Base-by-base conservation (phyloP, 2,113 vertebrate genomes). In the Pungitius pungitius region DNA sequence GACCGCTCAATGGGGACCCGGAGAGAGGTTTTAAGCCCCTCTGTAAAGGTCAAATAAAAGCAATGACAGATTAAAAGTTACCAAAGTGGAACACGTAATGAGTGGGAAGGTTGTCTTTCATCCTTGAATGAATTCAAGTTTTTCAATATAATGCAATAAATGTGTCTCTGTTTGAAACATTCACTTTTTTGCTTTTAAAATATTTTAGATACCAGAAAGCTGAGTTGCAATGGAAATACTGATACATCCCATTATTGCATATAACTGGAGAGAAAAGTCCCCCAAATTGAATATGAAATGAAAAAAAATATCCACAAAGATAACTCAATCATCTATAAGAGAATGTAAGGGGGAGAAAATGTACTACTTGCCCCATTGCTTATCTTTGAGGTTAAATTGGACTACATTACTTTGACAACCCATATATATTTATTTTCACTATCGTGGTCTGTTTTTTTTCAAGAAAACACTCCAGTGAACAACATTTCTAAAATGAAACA, bases 401-500 rank as follows among this genome's bases (percentile, higher is more conserved):
- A 22, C 33, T 33, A 7, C 7, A 15, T 68, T 47, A 57, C 4
- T 58, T 24, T 64, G 18, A 11, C 8, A 35, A 30, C 45, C 18
- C 7, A 8, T 27, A 59, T 26, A 8, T 27, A 59, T 26, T 51
- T 51, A 37, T 47, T 56, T 22, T 47, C 27, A 66, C 30, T 13
- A 47, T 27, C 1, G 8, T 40, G n/a, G 8, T 9, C n/a, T 59
- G 33, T 9, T 49, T 74, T 47, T 56, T 35, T 58, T 57, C 27
- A 73, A 60, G n/a, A 65, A 65, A 71, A 69, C 11, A 35, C 26
- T 57, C 57, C 45, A 60, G 2, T 14, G 35, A 40, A 49, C 7
- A 73, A 63, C 55, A 73, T 59, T 37, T 73, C 37, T 75, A 56
- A 68, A 80, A 84, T 67, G 26, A 73, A 77, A 58, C 26, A 11